phyloP scores from a whole-genome alignment of 2,113 vertebrate genomes.

The Ursus arctos region DNA sequence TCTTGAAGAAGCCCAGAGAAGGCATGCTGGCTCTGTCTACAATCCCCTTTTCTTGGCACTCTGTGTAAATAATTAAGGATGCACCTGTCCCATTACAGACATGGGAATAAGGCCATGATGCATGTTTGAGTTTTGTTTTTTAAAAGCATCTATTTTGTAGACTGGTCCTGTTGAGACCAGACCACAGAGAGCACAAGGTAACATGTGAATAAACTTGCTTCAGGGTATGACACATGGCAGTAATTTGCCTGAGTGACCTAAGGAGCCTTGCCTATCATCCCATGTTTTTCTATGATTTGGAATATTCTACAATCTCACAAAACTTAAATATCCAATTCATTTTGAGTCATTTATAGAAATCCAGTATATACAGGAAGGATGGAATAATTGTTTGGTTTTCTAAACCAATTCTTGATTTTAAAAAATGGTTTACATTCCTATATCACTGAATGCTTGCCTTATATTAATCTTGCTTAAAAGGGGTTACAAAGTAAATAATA shows the following conservation, averaged over 20 bases:
- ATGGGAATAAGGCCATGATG: background rate
- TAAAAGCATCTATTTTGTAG: background rate
- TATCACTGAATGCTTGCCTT: background rate
- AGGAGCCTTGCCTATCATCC: background rate
- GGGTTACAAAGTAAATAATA: background rate
- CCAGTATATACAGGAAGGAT: background rate
- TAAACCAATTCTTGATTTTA: conserved; percentile 31
- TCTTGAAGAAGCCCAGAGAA: background rate
- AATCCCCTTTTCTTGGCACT: background rate
- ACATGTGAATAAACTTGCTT: conserved; percentile 14
- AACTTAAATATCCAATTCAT: background rate
- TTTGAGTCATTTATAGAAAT: background rate
- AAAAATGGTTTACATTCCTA: background rate
- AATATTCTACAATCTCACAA: background rate
- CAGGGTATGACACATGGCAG: conserved; percentile 9
- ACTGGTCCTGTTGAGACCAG: background rate
- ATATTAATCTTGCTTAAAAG: background rate
- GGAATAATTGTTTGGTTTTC: background rate
- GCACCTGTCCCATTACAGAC: conserved; percentile 8
- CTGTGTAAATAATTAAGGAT: background rate
- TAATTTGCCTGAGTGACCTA: background rate
- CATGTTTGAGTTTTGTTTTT: background rate
- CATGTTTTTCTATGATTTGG: background rate
- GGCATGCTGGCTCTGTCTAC: background rate
- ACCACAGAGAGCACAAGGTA: background rate